These are phyloP conservation scores for Eclectus roratus DNA, from an alignment of 2,113 vertebrate genomes.

Conservation along the genomic window DNA sequence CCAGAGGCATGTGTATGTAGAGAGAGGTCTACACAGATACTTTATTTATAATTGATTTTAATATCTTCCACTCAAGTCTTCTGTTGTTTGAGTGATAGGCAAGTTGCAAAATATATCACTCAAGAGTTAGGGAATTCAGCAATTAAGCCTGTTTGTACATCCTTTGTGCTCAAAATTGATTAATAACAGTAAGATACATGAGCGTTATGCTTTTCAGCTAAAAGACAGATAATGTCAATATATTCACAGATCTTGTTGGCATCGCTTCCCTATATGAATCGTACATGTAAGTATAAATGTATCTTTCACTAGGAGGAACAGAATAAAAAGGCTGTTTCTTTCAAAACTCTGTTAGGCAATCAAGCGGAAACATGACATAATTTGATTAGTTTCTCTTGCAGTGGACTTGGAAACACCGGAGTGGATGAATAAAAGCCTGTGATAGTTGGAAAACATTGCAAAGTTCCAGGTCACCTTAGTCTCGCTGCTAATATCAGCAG, in stretches of 20 bases:
- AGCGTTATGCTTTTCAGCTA: slow-evolving; percentile 1
- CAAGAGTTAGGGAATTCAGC: not conserved
- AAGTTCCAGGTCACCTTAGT: not conserved
- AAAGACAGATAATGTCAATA: slow-evolving; percentile 36
- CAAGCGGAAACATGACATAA: slow-evolving; percentile 1
- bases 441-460: not conserved
- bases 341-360: not conserved
- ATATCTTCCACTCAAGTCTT: slow-evolving; percentile 25
- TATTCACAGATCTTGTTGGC: slow-evolving; percentile 30
- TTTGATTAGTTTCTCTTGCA: not conserved
- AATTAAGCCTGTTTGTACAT: slow-evolving; percentile 42
- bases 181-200: slow-evolving; percentile 39
- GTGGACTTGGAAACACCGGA: not conserved
- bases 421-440: not conserved
- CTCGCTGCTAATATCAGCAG: not conserved
- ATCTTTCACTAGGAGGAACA: not conserved
- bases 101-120: slow-evolving; percentile 60
- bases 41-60: slow-evolving; percentile 45
- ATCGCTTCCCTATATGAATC: not conserved
- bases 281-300: not conserved
- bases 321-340: slow-evolving; percentile 5
- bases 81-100: slow-evolving; percentile 39
- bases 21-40: not conserved
- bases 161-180: slow-evolving; percentile 52
- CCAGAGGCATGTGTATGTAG: not conserved